Evolutionary conservation across 2,888 invertebrate genomes (phyloP).

Genomic region (Polia nebulosa): DNA sequence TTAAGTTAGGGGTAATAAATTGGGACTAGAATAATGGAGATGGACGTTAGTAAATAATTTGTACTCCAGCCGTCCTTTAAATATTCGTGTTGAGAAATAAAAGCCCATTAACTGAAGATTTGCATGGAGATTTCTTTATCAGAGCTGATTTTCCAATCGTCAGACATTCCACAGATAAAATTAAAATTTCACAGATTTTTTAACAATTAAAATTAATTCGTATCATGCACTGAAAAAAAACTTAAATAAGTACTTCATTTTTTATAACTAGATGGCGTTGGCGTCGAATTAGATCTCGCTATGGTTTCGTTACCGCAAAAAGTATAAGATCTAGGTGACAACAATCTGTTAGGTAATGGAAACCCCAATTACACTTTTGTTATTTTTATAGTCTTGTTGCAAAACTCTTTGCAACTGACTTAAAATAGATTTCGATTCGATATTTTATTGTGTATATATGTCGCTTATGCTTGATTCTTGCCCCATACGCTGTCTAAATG

Average conservation of each 20-base stretch:
- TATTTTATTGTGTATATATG: too few relatives aligned
- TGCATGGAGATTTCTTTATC: neutral
- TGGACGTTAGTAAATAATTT: conserved; percentile 10
- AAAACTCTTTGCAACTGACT: neutral
- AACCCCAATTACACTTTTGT: neutral
- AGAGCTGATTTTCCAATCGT: too few relatives aligned
- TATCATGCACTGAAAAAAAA: neutral
- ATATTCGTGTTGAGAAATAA: neutral
- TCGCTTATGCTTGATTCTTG: conserved; percentile 64
- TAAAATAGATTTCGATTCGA: neutral
- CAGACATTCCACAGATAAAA: too few relatives aligned
- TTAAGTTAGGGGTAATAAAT: conserved; percentile 34
- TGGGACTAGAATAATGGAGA: conserved; percentile 16
- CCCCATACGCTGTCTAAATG: conserved; percentile 70
- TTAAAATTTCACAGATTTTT: too few relatives aligned
- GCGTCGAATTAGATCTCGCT: neutral
- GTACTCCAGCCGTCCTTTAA: neutral
- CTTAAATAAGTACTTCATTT: neutral
- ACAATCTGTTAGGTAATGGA: neutral
- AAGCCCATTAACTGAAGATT: neutral
- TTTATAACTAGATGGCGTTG: neutral
- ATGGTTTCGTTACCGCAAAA: conserved; percentile 8
- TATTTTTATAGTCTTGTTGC: neutral
- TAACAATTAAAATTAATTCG: too few relatives aligned
- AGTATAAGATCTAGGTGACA: neutral